phyloP scores from a whole-genome alignment of 2,888 invertebrate genomes.

The Brachyptera putata region DNA sequence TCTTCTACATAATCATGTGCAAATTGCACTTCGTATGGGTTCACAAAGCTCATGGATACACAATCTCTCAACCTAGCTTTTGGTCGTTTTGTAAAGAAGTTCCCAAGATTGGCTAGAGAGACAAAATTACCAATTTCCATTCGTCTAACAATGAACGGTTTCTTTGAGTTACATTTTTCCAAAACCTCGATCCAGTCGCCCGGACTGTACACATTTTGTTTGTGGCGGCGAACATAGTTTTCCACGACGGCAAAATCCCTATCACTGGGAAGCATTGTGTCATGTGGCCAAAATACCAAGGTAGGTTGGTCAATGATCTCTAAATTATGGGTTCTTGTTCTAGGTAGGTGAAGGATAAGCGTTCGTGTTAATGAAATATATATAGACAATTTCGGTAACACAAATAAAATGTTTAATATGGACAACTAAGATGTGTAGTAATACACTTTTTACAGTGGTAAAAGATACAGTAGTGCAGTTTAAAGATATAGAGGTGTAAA shows the following conservation, averaged over 20 bases:
- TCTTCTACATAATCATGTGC: background rate
- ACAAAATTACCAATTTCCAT: background rate
- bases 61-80: background rate
- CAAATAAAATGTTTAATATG: too few relatives aligned
- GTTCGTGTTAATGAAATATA: too few relatives aligned
- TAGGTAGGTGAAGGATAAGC: too few relatives aligned
- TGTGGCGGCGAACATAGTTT: background rate
- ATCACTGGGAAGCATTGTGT: slow-evolving; percentile 4
- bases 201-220: background rate
- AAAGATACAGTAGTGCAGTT: too few relatives aligned
- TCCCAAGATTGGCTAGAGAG: background rate
- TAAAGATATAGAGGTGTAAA: too few relatives aligned
- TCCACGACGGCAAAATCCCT: background rate
- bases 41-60: background rate
- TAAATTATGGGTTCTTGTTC: too few relatives aligned
- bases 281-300: too few relatives aligned
- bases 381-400: too few relatives aligned
- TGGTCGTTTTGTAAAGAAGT: background rate
- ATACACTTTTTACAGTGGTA: too few relatives aligned
- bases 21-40: background rate
- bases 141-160: background rate
- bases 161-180: background rate
- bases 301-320: too few relatives aligned
- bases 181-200: background rate
- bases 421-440: too few relatives aligned